Percentiles rank a stretch among this genome's conserved stretches.
Evolutionary conservation across 2,888 invertebrate species (phyloP).

Genomic region (Noctua fimbriata): DNA sequence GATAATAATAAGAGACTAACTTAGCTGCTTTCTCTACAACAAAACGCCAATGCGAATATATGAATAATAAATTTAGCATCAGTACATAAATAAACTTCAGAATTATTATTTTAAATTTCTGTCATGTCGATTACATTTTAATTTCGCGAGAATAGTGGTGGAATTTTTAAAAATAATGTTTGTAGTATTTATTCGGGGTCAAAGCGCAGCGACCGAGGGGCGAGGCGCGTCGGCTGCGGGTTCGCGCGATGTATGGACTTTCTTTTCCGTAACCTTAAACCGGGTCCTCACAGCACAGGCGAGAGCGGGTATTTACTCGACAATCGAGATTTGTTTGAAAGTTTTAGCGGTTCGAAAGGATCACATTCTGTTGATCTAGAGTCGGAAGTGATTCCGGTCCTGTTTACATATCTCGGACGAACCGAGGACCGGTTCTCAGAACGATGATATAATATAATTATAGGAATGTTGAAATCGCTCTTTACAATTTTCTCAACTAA

Average conservation of each 20-base stretch:
- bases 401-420: slow-evolving; percentile 50
- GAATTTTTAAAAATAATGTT: slow-evolving; percentile 26
- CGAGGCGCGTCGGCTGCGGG: slow-evolving; percentile 51
- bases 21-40: slow-evolving; percentile 45
- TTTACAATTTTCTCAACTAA: slow-evolving; percentile 14
- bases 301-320: slow-evolving; percentile 61
- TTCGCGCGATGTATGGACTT: slow-evolving; percentile 78
- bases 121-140: slow-evolving; percentile 41
- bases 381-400: slow-evolving; percentile 65
- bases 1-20: slow-evolving; percentile 3
- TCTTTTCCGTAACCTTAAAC: slow-evolving; percentile 85
- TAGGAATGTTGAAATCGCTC: slow-evolving; percentile 45
- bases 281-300: slow-evolving; percentile 64
- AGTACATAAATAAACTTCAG: slow-evolving; percentile 26
- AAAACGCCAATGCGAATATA: slow-evolving; percentile 28
- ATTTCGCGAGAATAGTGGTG: slow-evolving; percentile 22
- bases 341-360: slow-evolving; percentile 62
- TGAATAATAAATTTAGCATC: slow-evolving; percentile 25
- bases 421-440: slow-evolving; percentile 50
- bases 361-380: slow-evolving; percentile 48
- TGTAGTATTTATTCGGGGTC: slow-evolving; percentile 77
- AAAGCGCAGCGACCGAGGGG: slow-evolving; percentile 82
- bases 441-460: slow-evolving; percentile 58
- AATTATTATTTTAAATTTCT: slow-evolving; percentile 26
- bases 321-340: slow-evolving; percentile 68